Evolutionary conservation across 2,797 vertebrate species (phyloP), one percentile per base, ranked within the genome.

Genomic region (Clarias laeviceps): DNA sequence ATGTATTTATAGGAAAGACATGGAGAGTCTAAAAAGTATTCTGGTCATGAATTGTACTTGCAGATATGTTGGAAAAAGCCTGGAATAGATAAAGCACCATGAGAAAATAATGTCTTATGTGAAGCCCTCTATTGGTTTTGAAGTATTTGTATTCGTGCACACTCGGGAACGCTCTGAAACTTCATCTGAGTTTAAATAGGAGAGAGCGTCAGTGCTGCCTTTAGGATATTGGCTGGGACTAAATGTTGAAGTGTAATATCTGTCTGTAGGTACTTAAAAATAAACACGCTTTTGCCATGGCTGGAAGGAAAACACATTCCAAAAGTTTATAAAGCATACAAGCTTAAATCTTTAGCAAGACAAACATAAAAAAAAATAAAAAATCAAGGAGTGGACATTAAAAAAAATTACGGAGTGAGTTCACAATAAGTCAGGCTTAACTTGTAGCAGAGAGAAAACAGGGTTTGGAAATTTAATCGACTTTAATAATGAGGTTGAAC

Each of bases 141-240:
- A 78, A 59, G 65, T 80, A 18, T 92, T 91, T 81, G 84, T 91
- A 89, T 92, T 93, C 87, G 88, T 91, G 89, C 82, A 91, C 89
- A 92, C 90, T 45, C 5, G 27, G n/a, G 57, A 84, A 40, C 40
- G 32, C 24, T 83, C 50, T 45, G 32, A 78, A 76, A 69, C 73
- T 83, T 84, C 81, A 29, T 2, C 86, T 82, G 86, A 87, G 80
- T 78, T 85, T 84, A 68, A 82, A 78, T 61, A 37, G 69, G 72
- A 24, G 74, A 76, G 72, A 24, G 74, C 56, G 59, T 7, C 74
- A 14, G 29, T 37, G 56, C 20, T 61, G 32, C 76, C 76, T 78
- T 77, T 77, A 77, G 74, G 54, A 57, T 34, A 68, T 77, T 61
- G 32, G 76, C 56, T 61, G 37, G 37, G 57, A 78, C 57, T n/a